These are phyloP conservation scores for Gadopsis bispinosus DNA, from an alignment of 2,797 vertebrate genomes.

Conservation along the genomic window DNA sequence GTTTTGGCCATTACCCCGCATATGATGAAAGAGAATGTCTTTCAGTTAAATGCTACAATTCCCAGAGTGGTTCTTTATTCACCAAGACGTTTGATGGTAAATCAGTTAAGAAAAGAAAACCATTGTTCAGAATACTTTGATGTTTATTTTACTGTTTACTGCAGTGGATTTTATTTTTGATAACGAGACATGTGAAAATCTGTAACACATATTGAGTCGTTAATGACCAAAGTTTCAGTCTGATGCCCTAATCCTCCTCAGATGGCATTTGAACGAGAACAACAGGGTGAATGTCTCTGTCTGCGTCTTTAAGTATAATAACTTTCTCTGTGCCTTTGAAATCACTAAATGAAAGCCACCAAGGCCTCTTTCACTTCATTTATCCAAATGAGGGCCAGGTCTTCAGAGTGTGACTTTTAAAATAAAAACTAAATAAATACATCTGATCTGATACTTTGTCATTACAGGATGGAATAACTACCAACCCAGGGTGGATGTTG, in stretches of 20 bases:
- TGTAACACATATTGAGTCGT: constrained; percentile 16
- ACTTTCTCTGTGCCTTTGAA: constrained; percentile 41
- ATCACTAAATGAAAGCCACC: constrained; percentile 54
- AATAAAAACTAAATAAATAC: constrained; percentile 46
- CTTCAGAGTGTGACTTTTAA: constrained; percentile 45
- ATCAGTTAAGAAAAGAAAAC: constrained; percentile 1
- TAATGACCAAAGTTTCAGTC: constrained; percentile 22
- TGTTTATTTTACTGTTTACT: constrained; percentile 3
- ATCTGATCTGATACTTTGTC: constrained; percentile 23
- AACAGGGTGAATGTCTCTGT: constrained; percentile 21
- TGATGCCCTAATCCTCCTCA: constrained; percentile 16
- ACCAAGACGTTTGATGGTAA: constrained; percentile 29
- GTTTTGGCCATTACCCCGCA: constrained; percentile 42
- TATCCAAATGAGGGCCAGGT: constrained; percentile 50
- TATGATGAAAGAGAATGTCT: constrained; percentile 57
- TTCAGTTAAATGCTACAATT: constrained; percentile 49
- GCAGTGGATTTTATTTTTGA: neutral
- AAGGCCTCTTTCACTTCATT: constrained; percentile 49
- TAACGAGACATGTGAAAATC: constrained; percentile 21
- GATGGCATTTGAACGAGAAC: constrained; percentile 15
- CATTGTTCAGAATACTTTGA: constrained; percentile 24
- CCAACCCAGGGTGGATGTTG: constrained; percentile 26
- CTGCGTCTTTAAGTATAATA: constrained; percentile 44
- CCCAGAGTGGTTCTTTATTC: constrained; percentile 33
- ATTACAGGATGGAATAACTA: constrained; percentile 46